Evolutionary conservation across 2,888 invertebrate species (phyloP).

Genomic region (Agonopterix subpropinquella): DNA sequence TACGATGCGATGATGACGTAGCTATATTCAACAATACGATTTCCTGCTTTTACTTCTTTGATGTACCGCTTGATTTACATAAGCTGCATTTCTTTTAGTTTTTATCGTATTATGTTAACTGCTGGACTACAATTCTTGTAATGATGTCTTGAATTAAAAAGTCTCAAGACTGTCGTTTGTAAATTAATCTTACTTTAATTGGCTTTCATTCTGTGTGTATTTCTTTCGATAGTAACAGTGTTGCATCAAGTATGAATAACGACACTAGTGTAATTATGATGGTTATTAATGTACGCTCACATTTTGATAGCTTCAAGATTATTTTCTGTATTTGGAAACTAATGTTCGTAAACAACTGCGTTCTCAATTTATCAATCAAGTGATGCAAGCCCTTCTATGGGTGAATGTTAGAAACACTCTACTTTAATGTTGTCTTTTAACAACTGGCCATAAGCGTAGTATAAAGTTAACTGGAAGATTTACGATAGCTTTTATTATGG

Average conservation of each 20-base stretch:
- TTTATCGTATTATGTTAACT: no score
- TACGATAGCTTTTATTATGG: constrained; percentile 51
- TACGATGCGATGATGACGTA: not conserved
- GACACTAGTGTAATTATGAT: no score
- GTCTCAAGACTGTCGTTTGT: no score
- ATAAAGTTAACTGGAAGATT: constrained; percentile 35
- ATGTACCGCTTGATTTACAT: constrained; percentile 9
- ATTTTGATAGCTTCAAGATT: no score
- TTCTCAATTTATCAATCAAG: no score
- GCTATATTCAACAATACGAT: not conserved
- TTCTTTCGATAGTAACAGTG: no score
- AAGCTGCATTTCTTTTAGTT: not conserved
- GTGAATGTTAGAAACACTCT: constrained; percentile 19
- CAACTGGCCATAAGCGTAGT: constrained; percentile 31
- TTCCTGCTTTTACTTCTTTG: constrained; percentile 16
- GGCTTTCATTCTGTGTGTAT: no score
- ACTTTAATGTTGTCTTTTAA: constrained; percentile 47
- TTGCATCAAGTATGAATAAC: no score
- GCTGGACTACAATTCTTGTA: not conserved
- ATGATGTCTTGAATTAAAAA: not conserved
- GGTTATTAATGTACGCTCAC: no score
- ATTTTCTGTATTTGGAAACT: no score
- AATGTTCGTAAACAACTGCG: no score
- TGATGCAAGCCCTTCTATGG: constrained; percentile 1
- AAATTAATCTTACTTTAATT: no score